Base-by-base conservation (phyloP, 2,888 invertebrate genomes). In the Noctua pronuba region DNA sequence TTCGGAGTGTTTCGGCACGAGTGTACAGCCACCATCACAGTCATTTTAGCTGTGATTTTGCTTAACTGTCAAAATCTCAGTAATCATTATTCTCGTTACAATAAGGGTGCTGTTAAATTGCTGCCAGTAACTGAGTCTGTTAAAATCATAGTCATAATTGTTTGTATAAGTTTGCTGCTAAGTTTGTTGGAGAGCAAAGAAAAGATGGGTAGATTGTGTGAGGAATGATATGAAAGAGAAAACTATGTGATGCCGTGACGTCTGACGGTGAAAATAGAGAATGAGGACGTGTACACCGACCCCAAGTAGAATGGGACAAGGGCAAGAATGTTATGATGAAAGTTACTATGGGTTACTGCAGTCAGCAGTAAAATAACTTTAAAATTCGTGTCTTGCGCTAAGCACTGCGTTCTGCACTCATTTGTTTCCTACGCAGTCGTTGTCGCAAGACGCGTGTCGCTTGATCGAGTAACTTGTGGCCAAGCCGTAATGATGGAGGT, bases 401-500 rank as follows among this genome's bases (percentile, higher is more conserved):
- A 62, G 2, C 4, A 21, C 8, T 24, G 0, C 0, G 24, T 52
- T 52, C 24, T 52, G 52, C 24, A 52, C 3, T 52, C 10, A 11
- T 35, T 7, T 11, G 2, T 62, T 62, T 35, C 21, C 24, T 4
- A 1, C 38, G 6, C 7, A 64, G 24, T 38, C 24, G 24, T n/a
- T n/a, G n/a, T 38, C n/a, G 3, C 1, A 65, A n/a, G 8, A 16
- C 8, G 13, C 38, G 65, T 8, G n/a, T 65, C 65, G 41, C 41
- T 65, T 4, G 4, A 41, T 16, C 65, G 41, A 10, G n/a, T 65
- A 65, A 8, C 4, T 41, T 8, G 65, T 65, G 65, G 41, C n/a
- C 65, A 65, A 65, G 4, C n/a, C 0, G 7, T 80, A 75, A 72
- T 80, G 70, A 83, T 67, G 72, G 76, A 77, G 73, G 69, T 55